Conservation (phyloP, 2,113 vertebrate species). For the Phyllopteryx taeniolatus region DNA sequence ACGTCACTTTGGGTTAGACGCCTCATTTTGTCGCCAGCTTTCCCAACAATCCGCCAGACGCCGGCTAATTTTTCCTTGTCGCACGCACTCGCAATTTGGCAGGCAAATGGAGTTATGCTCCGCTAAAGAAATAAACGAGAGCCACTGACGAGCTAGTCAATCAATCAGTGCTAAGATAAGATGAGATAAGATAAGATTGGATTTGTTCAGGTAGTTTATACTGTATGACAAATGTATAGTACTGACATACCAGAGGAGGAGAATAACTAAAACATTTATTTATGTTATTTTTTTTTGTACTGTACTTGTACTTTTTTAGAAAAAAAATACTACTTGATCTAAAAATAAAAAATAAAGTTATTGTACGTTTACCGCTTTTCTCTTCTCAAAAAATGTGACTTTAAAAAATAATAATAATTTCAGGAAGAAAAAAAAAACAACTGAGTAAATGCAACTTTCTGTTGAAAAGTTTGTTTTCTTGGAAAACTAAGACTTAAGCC, state of each 20-base stretch:
- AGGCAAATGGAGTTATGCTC: slow-evolving; percentile 98
- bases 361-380: no score
- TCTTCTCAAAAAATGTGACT: no score
- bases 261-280: background rate
- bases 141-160: slow-evolving; percentile 87
- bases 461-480: no score
- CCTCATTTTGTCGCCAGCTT: slow-evolving; percentile 93
- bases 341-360: no score
- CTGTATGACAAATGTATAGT: background rate
- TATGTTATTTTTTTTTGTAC: no score
- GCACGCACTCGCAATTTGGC: slow-evolving; percentile 98
- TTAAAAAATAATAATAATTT: no score
- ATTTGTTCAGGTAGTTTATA: background rate
- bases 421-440: no score
- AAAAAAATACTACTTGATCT: no score
- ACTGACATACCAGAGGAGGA: background rate
- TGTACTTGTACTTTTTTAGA: no score
- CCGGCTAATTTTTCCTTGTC: slow-evolving; percentile 96
- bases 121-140: slow-evolving; percentile 91
- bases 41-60: slow-evolving; percentile 89
- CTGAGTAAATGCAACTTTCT: no score
- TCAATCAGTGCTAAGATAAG: slow-evolving; percentile 73
- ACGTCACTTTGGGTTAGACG: slow-evolving; percentile 99
- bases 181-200: background rate
- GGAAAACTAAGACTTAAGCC: no score